These are phyloP conservation scores for Isoperla grammatica DNA, from an alignment of 2,888 invertebrate genomes.

Conservation along the genomic window DNA sequence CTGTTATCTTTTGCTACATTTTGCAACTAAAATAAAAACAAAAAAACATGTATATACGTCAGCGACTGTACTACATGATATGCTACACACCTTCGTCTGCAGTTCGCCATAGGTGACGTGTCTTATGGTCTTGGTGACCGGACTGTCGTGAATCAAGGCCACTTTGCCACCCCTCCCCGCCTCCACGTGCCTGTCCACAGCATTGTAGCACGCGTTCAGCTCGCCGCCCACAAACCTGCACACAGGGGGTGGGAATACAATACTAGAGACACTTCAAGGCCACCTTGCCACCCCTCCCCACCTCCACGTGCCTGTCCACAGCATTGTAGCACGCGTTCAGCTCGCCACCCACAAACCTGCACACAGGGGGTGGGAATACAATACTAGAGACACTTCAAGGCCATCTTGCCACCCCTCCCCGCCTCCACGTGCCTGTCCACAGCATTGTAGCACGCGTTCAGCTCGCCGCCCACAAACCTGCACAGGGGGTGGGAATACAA, in stretches of 20 bases:
- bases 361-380: too few relatives aligned
- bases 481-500: too few relatives aligned
- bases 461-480: constrained; percentile 84
- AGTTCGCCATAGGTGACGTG: constrained; percentile 78
- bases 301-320: constrained; percentile 79
- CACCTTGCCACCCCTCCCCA: constrained; percentile 68
- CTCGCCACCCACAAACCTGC: constrained; percentile 83
- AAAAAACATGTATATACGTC: too few relatives aligned
- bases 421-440: constrained; percentile 81
- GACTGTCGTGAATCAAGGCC: constrained; percentile 88
- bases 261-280: too few relatives aligned
- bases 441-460: constrained; percentile 91
- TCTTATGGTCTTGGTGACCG: constrained; percentile 69
- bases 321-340: constrained; percentile 91
- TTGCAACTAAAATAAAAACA: too few relatives aligned
- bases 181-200: constrained; percentile 82
- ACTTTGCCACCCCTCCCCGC: constrained; percentile 70
- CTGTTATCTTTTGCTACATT: too few relatives aligned
- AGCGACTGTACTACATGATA: too few relatives aligned
- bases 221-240: constrained; percentile 83
- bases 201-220: constrained; percentile 89
- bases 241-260: too few relatives aligned
- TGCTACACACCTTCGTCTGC: constrained; percentile 62
- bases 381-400: too few relatives aligned
- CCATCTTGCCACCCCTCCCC: constrained; percentile 71